Evolutionary conservation across 2,113 vertebrate species (phyloP).

Genomic region (Petromus typicus): DNA sequence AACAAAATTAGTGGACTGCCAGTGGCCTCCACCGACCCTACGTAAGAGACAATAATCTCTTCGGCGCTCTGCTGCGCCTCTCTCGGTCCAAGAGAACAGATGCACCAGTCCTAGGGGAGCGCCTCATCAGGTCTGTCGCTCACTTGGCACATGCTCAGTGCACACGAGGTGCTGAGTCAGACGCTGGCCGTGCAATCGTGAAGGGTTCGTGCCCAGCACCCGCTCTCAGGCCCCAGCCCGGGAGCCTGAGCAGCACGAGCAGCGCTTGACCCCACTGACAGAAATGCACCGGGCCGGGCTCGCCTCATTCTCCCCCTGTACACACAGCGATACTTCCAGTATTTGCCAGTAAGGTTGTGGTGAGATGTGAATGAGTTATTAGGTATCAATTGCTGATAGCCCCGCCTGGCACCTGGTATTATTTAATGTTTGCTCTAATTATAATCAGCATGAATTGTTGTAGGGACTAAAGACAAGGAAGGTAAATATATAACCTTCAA

Average conservation of each 20-base stretch:
- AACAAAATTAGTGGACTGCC: neutral
- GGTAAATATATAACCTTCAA: neutral
- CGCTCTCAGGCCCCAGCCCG: neutral
- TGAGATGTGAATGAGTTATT: neutral
- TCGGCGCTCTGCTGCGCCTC: neutral
- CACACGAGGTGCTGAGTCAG: neutral
- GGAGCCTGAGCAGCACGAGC: neutral
- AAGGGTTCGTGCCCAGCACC: too few species aligned
- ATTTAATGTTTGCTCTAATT: neutral
- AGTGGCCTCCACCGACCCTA: neutral
- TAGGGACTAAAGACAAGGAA: neutral
- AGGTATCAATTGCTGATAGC: neutral
- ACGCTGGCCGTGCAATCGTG: neutral
- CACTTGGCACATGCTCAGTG: neutral
- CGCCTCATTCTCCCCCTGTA: neutral
- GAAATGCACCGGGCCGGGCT: neutral
- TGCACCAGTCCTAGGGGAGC: neutral
- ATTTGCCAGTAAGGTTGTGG: neutral
- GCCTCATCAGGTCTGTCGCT: neutral
- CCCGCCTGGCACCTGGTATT: neutral
- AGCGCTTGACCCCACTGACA: neutral
- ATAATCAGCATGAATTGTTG: neutral
- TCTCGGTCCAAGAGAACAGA: slow-evolving; percentile 6
- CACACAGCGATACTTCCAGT: neutral
- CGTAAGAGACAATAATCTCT: neutral